These are phyloP conservation scores for Eupithecia subfuscata DNA, from an alignment of 2,888 invertebrate species.

Conservation along the genomic window DNA sequence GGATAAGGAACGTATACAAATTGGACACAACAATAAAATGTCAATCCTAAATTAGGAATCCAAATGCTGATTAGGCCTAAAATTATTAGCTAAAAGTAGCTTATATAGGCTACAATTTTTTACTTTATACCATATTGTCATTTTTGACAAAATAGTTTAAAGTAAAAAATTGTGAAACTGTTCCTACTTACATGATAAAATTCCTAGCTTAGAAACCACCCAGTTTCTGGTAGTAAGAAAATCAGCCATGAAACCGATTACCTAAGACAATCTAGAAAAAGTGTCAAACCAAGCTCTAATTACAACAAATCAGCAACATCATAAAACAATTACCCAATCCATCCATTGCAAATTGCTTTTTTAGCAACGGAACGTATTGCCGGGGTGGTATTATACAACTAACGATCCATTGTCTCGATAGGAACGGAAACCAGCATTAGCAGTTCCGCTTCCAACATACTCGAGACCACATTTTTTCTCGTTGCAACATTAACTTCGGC, in stretches of 20 bases:
- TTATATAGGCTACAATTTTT: no score
- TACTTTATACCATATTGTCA: no score
- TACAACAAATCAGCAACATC: conserved; percentile 18
- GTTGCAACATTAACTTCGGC: conserved; percentile 48
- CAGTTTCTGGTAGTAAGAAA: background rate
- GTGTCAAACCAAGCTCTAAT: conserved; percentile 10
- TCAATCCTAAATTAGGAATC: no score
- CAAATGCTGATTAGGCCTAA: background rate
- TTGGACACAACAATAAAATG: no score
- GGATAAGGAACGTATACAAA: background rate
- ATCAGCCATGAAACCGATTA: background rate
- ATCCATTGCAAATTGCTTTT: conserved; percentile 45
- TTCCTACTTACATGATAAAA: background rate
- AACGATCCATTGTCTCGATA: conserved; percentile 61
- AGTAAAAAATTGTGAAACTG: background rate
- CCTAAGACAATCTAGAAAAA: conserved; percentile 5
- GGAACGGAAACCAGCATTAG: conserved; percentile 57
- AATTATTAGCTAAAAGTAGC: no score
- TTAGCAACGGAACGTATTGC: conserved; percentile 42
- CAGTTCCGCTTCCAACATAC: conserved; percentile 68
- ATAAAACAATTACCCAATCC: conserved; percentile 27
- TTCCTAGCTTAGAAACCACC: background rate
- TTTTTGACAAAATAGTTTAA: no score
- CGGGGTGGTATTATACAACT: conserved; percentile 50
- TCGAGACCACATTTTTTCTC: conserved; percentile 49